Evolutionary conservation across 2,797 vertebrate species (phyloP).

Genomic region (Tangara arthus): DNA sequence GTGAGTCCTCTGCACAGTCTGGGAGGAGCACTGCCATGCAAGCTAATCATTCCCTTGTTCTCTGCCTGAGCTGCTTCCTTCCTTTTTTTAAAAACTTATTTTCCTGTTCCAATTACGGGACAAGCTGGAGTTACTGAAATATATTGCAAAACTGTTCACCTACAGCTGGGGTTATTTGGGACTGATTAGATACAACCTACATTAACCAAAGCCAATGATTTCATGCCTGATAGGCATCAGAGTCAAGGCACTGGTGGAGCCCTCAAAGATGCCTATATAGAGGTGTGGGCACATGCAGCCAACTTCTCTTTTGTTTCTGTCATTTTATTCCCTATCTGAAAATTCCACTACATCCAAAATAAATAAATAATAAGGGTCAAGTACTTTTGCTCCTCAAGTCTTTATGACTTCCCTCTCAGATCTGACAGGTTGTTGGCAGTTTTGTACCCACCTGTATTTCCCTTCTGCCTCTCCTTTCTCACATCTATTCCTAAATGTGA

Average conservation of each 20-base stretch:
- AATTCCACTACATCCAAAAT: neutral
- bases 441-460: neutral
- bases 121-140: neutral
- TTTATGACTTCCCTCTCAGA: neutral
- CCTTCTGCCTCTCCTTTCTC: slow-evolving; percentile 15
- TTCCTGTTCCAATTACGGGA: neutral
- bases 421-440: neutral
- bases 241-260: neutral
- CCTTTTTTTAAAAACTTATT: neutral
- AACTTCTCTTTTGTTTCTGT: neutral
- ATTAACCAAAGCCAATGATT: neutral
- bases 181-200: neutral
- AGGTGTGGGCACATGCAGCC: neutral
- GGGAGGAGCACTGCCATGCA: neutral
- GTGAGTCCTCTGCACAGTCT: neutral
- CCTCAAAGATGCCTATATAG: neutral
- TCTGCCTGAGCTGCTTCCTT: neutral
- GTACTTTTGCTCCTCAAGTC: neutral
- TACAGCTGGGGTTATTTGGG: neutral
- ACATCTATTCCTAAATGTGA: neutral
- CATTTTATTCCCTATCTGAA: neutral
- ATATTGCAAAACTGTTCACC: neutral
- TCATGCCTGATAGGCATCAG: neutral
- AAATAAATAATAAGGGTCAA: neutral
- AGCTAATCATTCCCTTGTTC: neutral